Conservation (phyloP, 1,140 invertebrate species). For the Holotrichia oblita region DNA sequence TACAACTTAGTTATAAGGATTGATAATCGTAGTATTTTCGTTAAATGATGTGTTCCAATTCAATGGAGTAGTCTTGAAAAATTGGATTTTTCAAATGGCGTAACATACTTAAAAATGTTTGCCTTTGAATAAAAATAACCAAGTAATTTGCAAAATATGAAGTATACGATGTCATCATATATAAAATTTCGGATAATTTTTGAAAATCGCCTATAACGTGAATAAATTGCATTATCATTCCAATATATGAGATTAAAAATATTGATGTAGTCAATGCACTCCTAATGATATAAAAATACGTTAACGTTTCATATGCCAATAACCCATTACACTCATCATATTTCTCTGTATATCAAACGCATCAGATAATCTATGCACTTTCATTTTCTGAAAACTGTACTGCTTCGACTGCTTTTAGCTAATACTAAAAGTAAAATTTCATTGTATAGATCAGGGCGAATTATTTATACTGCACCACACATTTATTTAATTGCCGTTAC, state of each 20-base stretch:
- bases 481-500: too few species aligned
- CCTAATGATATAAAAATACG: constrained; percentile 1
- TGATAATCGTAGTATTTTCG: not conserved
- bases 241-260: not conserved
- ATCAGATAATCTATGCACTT: not conserved
- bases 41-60: constrained; percentile 31
- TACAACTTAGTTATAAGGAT: constrained; percentile 28
- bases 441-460: too few species aligned
- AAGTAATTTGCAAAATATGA: constrained; percentile 27
- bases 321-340: constrained; percentile 37
- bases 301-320: constrained; percentile 24
- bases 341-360: constrained; percentile 20
- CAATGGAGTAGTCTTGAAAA: constrained; percentile 7
- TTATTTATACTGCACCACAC: too few species aligned
- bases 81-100: constrained; percentile 39
- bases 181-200: constrained; percentile 35
- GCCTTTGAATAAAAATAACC: constrained; percentile 15
- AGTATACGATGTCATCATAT: constrained; percentile 11
- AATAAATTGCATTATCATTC: constrained; percentile 34
- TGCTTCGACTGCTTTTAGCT: too few species aligned
- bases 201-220: constrained; percentile 27
- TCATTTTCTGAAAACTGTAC: too few species aligned
- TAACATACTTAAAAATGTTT: constrained; percentile 34
- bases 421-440: too few species aligned
- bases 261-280: not conserved